Percentiles rank a stretch among this genome's conserved stretches.
Evolutionary conservation across 2,113 vertebrate species (phyloP).

Genomic region (Chaetops frenatus): DNA sequence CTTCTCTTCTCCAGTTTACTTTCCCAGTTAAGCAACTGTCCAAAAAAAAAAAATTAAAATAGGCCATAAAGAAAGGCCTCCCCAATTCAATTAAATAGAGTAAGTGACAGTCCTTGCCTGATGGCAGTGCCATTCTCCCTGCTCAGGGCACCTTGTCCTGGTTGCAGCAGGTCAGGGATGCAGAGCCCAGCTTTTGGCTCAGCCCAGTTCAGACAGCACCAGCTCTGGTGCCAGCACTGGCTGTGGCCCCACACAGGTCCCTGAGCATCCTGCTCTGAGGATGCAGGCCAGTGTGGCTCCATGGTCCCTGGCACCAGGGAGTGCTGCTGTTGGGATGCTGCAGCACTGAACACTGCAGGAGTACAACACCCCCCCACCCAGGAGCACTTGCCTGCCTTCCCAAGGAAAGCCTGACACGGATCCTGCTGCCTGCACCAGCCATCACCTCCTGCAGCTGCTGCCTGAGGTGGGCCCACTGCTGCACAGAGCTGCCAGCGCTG

Average conservation of each 20-base stretch:
- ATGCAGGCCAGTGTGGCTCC: accelerated
- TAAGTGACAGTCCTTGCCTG: neutral
- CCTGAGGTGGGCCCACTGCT: accelerated
- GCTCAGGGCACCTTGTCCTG: neutral
- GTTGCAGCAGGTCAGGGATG: accelerated
- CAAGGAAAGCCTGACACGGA: accelerated
- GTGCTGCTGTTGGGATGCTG: neutral
- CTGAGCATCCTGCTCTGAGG: neutral
- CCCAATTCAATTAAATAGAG: neutral
- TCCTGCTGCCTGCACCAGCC: neutral
- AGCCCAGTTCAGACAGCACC: neutral
- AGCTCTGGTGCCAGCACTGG: neutral
- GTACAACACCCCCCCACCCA: accelerated
- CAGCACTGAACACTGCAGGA: accelerated
- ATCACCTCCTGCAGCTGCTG: neutral
- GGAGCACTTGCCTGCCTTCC: neutral
- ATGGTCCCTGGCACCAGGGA: accelerated
- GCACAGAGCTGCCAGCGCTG: neutral
- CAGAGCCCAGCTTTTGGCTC: neutral
- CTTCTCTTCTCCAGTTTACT: neutral
- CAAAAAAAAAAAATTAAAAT: neutral
- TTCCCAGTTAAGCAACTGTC: neutral
- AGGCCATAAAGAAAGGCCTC: neutral
- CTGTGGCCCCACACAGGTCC: accelerated
- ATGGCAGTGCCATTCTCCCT: neutral